Evolutionary conservation across 2,888 invertebrate genomes (phyloP).

Genomic region (Mallateleia sp.): DNA sequence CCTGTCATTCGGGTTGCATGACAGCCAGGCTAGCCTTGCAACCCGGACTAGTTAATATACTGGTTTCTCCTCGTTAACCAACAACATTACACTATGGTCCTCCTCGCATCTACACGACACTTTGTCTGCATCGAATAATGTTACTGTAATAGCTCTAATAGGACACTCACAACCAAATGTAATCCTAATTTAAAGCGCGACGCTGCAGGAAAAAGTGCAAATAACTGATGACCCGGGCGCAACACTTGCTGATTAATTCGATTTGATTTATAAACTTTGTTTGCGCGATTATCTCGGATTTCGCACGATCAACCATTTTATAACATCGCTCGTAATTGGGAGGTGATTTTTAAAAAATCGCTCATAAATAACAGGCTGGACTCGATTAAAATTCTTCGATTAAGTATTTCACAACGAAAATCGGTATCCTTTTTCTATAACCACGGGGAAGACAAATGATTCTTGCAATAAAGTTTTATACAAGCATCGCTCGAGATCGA

Average conservation of each 20-base stretch:
- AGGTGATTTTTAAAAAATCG: constrained; percentile 43
- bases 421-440: constrained; percentile 69
- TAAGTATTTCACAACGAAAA: constrained; percentile 63
- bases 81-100: constrained; percentile 83
- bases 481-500: constrained; percentile 69
- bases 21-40: constrained; percentile 79
- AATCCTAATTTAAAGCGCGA: constrained; percentile 13
- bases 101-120: constrained; percentile 45
- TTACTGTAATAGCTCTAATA: constrained; percentile 50
- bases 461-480: constrained; percentile 70
- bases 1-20: constrained; percentile 76
- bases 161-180: constrained; percentile 17
- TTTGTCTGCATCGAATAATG: constrained; percentile 48
- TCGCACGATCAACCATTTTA: constrained; percentile 43
- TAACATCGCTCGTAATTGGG: constrained; percentile 54
- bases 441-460: constrained; percentile 70
- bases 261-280: constrained; percentile 22
- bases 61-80: constrained; percentile 87
- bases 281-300: constrained; percentile 11
- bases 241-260: constrained; percentile 24
- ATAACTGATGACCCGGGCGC: not conserved
- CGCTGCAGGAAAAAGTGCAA: not conserved
- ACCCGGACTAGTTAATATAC: constrained; percentile 85
- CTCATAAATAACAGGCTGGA: constrained; percentile 54
- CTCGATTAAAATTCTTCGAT: constrained; percentile 64